Evolutionary conservation across 2,113 vertebrate species (phyloP), one percentile per base, ranked within the genome.

Genomic region (Alligator mississippiensis): DNA sequence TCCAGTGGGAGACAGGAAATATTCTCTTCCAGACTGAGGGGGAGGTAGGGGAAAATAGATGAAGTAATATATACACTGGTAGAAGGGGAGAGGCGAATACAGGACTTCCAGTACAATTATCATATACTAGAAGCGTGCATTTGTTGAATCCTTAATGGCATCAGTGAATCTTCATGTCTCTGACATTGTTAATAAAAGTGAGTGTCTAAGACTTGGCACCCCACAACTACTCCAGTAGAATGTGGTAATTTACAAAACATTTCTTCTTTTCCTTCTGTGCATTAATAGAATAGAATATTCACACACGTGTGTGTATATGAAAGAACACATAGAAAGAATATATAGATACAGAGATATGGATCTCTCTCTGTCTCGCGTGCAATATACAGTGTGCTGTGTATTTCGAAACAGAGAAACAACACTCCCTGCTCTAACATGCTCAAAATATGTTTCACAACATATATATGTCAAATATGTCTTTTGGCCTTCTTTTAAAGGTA

Each of bases 1-100:
- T 96, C 80, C 91, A 80, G 82, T 75, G 87, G 62, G 89, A 91
- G 93, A 57, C 79, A 96, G 94, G 94, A 96, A 97, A 87, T 66
- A 63, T 84, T 94, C 79, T 61, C 76, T 90, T 95, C 72, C 54
- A 84, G 60, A 72, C 24, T 77, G 75, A 93, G 87, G 61, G 89
- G 89, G 95, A 93, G 62, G 64, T 2, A 2, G 68, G 93, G 55
- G 66, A 66, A 94, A 79, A 59, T 83, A 87, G 68, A 34, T 77
- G 77, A 91, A 90, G 57, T 58, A 80, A 81, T 93, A 76, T 15
- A n/a, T 38, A 16, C 68, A 19, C 80, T 93, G 90, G 87, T 80
- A 87, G 77, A 76, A 27, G 79, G 93, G 61, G 83, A 93, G 74
- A 86, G 72, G 0, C 54, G 91, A 89, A 89, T 80, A 30, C 22